Conservation (phyloP, 2,888 invertebrate genomes). For the Drosophila tanythrix region DNA sequence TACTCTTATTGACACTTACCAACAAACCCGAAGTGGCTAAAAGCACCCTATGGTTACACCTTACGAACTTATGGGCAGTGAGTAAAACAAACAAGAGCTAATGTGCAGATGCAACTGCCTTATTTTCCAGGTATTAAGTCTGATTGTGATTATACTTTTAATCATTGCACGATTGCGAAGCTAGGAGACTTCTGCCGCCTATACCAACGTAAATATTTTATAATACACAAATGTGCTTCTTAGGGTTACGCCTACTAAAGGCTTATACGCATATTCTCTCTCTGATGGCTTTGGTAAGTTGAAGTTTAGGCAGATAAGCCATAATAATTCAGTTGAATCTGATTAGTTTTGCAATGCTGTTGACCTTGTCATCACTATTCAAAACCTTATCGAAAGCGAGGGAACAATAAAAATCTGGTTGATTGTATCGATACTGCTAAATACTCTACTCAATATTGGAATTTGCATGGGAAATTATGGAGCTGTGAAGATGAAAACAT, state of each 20-base stretch:
- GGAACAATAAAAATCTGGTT: not conserved
- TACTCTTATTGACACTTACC: not conserved
- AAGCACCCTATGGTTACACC: constrained; percentile 7
- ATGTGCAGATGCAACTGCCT: not conserved
- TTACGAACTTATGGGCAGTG: constrained; percentile 17
- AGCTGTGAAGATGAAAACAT: not conserved
- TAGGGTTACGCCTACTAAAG: constrained; percentile 9
- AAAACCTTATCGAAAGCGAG: not conserved
- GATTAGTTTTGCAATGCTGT: constrained; percentile 15
- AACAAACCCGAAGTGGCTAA: not conserved
- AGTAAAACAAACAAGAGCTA: not conserved
- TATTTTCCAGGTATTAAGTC: constrained; percentile 3
- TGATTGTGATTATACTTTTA: constrained; percentile 5
- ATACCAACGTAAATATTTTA: not conserved
- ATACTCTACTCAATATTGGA: constrained; percentile 1
- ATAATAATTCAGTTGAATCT: not conserved
- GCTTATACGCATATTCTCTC: constrained; percentile 1
- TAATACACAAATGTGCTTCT: constrained; percentile 30
- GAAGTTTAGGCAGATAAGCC: not conserved
- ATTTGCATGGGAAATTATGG: constrained; percentile 20
- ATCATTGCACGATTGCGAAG: not conserved
- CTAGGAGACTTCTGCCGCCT: not conserved
- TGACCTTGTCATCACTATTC: constrained; percentile 13
- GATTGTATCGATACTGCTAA: constrained; percentile 10
- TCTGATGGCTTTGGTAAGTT: constrained; percentile 17